Evolutionary conservation across 2,113 vertebrate genomes (phyloP).

Genomic region (Rynchops niger): DNA sequence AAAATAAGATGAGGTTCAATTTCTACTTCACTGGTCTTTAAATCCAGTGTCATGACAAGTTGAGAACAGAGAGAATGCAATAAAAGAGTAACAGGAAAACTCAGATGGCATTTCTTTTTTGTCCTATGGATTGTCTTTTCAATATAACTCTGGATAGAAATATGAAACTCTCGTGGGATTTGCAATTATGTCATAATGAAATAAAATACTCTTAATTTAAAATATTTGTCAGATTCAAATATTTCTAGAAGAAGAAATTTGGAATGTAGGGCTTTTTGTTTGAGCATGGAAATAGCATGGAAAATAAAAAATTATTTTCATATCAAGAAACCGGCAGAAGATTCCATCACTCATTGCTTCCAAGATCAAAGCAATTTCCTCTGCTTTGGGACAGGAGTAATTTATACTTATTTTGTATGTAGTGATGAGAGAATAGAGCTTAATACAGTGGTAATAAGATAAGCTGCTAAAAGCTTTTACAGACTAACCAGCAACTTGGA

Average conservation of each 20-base stretch:
- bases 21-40: neutral
- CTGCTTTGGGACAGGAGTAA: neutral
- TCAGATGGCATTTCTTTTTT: neutral
- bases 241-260: neutral
- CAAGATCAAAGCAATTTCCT: neutral
- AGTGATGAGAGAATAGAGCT: neutral
- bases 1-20: neutral
- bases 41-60: neutral
- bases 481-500: neutral
- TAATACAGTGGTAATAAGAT: neutral
- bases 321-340: neutral
- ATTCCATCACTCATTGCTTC: neutral
- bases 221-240: neutral
- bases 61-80: neutral
- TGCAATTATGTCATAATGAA: neutral
- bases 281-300: neutral
- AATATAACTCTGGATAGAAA: neutral
- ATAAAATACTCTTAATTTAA: neutral
- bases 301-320: neutral
- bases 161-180: neutral
- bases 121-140: neutral
- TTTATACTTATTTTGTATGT: neutral
- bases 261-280: neutral
- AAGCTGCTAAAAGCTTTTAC: constrained; percentile 18
- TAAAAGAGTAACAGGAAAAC: neutral